Evolutionary conservation across 2,888 invertebrate genomes (phyloP).

Genomic region (Eumacrocentrus americanus): DNA sequence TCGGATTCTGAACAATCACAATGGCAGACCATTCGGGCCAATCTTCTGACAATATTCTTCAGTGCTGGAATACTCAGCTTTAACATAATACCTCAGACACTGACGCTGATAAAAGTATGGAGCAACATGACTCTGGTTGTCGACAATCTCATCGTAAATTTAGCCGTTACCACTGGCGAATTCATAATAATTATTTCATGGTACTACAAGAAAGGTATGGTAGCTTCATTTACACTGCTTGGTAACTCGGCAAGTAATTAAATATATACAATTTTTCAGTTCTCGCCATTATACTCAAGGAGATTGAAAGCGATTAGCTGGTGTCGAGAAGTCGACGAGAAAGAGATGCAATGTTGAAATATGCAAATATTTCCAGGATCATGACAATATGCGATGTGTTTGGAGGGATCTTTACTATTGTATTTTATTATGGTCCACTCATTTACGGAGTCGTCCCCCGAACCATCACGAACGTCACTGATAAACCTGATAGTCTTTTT

Average conservation of each 20-base stretch:
- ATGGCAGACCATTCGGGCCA: not conserved
- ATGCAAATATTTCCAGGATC: constrained; percentile 7
- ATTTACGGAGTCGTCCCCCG: constrained; percentile 17
- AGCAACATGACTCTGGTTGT: constrained; percentile 14
- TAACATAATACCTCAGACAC: constrained; percentile 5
- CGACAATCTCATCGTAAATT: constrained; percentile 14
- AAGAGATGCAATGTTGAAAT: constrained; percentile 19
- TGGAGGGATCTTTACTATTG: not conserved
- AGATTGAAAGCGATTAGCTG: constrained; percentile 22
- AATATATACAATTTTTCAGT: not conserved
- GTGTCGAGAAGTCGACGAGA: constrained; percentile 2
- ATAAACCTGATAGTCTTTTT: constrained; percentile 10
- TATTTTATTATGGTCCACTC: constrained; percentile 8
- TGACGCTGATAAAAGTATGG: constrained; percentile 20
- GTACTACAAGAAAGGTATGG: constrained; percentile 21
- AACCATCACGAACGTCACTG: constrained; percentile 21
- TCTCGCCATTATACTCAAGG: not conserved
- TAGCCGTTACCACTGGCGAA: not conserved
- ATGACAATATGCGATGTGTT: constrained; percentile 21
- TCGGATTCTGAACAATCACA: not conserved
- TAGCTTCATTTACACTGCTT: not conserved
- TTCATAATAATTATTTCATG: constrained; percentile 7
- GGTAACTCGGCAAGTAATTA: not conserved
- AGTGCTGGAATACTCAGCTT: not conserved
- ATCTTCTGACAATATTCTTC: not conserved